Conservation (phyloP, 2,888 invertebrate species). For the Fragum fragum region DNA sequence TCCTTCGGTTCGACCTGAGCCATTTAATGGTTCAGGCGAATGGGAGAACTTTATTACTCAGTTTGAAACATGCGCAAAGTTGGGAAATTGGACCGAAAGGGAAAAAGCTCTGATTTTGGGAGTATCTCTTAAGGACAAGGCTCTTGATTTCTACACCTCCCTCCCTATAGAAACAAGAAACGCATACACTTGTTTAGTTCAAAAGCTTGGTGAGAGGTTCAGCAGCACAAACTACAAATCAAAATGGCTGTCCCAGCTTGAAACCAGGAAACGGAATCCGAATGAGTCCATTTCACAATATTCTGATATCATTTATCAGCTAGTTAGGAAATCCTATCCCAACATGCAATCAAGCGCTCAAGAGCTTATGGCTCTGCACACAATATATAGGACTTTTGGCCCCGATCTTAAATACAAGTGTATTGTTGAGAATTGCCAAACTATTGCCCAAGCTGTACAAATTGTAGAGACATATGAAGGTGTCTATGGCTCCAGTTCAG, state of each 20-base stretch:
- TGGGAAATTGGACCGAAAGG: neutral
- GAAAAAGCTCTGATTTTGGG: neutral
- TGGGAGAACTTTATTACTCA: constrained; percentile 17
- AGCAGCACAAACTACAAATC: neutral
- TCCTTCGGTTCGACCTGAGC: neutral
- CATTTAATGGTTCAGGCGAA: neutral
- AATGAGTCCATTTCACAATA: neutral
- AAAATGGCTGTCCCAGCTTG: neutral
- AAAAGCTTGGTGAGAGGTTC: neutral
- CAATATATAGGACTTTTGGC: neutral
- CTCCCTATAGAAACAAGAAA: neutral
- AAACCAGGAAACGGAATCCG: neutral
- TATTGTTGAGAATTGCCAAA: neutral
- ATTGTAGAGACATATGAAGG: constrained; percentile 17
- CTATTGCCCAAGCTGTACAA: neutral
- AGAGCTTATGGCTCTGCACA: neutral
- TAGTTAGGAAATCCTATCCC: neutral
- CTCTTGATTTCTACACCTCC: neutral
- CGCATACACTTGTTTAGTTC: neutral
- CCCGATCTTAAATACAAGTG: neutral
- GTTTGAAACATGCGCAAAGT: constrained; percentile 6
- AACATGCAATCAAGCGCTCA: constrained; percentile 8
- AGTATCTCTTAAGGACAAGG: neutral
- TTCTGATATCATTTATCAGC: neutral
- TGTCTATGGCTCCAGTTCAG: constrained; percentile 6